phyloP scores from a whole-genome alignment of 2,888 invertebrate species.

The Agriotes lineatus region DNA sequence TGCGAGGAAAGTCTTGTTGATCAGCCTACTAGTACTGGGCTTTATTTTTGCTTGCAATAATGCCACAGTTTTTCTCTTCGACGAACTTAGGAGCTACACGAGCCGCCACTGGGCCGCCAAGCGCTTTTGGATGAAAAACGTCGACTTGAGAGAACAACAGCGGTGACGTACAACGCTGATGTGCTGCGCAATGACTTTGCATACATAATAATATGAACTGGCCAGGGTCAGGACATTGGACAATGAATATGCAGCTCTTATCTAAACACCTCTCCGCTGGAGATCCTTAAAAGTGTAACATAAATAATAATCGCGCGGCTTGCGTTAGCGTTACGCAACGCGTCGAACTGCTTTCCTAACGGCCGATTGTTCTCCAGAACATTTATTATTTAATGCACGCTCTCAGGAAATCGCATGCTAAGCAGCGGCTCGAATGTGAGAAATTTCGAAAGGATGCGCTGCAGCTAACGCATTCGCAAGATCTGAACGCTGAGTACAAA shows the following conservation, averaged over 20 bases:
- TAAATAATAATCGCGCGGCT: slow-evolving; percentile 9
- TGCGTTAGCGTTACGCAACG: slow-evolving; percentile 12
- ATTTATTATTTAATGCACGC: background rate
- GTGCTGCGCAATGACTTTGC: slow-evolving; percentile 27
- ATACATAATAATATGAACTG: slow-evolving; percentile 9
- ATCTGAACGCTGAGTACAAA: too few species aligned
- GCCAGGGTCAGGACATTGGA: slow-evolving; percentile 23
- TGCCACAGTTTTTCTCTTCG: too few species aligned
- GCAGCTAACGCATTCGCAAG: too few species aligned
- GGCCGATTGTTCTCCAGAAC: background rate
- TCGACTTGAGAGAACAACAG: background rate
- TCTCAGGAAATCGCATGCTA: too few species aligned
- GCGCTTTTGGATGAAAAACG: background rate
- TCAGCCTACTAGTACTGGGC: too few species aligned
- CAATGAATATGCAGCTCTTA: slow-evolving; percentile 10
- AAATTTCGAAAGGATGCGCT: too few species aligned
- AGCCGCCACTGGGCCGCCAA: background rate
- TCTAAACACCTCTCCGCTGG: slow-evolving; percentile 15
- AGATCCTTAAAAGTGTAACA: background rate
- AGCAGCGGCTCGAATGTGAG: too few species aligned
- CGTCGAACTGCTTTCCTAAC: background rate
- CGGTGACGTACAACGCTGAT: background rate
- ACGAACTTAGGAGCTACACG: too few species aligned
- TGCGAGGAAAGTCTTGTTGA: too few species aligned
- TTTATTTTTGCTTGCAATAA: too few species aligned